Evolutionary conservation across 2,888 invertebrate genomes (phyloP).

Genomic region (Ariolimax columbianus): DNA sequence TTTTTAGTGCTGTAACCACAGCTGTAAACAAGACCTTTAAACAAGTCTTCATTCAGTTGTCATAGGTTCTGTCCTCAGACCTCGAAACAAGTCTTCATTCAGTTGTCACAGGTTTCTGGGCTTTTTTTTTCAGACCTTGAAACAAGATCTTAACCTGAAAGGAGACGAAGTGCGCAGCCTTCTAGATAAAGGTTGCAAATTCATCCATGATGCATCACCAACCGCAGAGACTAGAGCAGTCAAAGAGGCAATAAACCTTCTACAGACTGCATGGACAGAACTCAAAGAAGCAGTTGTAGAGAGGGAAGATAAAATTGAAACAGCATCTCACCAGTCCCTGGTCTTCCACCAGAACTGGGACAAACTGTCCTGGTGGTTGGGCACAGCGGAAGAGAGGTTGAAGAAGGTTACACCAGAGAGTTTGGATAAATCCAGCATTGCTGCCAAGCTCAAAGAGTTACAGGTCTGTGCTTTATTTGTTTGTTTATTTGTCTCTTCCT

Average conservation of each 20-base stretch:
- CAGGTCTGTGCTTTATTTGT: conserved; percentile 80
- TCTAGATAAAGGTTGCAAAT: conserved; percentile 91
- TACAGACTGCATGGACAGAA: conserved; percentile 94
- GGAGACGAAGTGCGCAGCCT: conserved; percentile 80
- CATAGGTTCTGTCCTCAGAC: too few relatives aligned
- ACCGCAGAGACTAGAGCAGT: conserved; percentile 81
- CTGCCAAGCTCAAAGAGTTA: conserved; percentile 91
- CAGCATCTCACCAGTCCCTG: conserved; percentile 84
- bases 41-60: too few relatives aligned
- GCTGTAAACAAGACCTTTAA: too few relatives aligned
- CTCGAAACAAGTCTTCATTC: too few relatives aligned
- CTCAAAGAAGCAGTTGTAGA: conserved; percentile 92
- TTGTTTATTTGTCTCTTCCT: too few relatives aligned
- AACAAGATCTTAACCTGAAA: conserved; percentile 67
- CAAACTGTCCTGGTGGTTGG: conserved; percentile 84
- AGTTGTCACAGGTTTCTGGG: neutral
- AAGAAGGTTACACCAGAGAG: conserved; percentile 83
- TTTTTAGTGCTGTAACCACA: too few relatives aligned
- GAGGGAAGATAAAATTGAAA: conserved; percentile 73
- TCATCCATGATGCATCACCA: conserved; percentile 73
- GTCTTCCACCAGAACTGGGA: conserved; percentile 92
- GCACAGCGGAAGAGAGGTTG: conserved; percentile 90
- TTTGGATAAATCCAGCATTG: conserved; percentile 87
- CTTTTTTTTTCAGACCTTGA: conserved; percentile 62
- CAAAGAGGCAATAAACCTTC: conserved; percentile 88